Base-by-base conservation (phyloP, 1,140 invertebrate genomes). In the Maconellicoccus hirsutus region DNA sequence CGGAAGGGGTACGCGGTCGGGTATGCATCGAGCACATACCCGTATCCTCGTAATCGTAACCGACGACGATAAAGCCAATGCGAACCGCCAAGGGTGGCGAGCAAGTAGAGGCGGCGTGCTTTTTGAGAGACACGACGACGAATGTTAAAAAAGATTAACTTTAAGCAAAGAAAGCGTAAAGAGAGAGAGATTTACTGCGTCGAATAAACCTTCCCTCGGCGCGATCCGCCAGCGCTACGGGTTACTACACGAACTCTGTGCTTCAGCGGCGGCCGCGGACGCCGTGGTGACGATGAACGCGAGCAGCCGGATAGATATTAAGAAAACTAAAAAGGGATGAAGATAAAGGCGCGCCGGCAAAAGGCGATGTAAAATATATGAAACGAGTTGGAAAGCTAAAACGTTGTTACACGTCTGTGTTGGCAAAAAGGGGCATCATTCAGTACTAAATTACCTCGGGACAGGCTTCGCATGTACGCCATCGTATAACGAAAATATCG, bases 321-420 rank as follows among this genome's bases (percentile, higher is more conserved):
- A 33, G 29, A 33, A 33, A 33, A 33, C 29, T 33, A 33, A 33
- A 33, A 33, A 33, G 29, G 29, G 29, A 33, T 33, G 29, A 33
- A 33, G 29, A 33, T 33, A 33, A 33, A 33, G 29, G 29, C 29
- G 12, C 12, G 29, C 29, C 29, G 52, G 52, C 52, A 59, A 59
- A 59, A 59, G 16, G 52, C 29, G 29, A 33, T 33, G 16, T 59
- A 59, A 59, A 59, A 59, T 59, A 59, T 59, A 59, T 59, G 52
- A 59, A 59, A 59, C 52, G 52, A 59, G 52, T 59, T 59, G 52
- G 52, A 59, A 59, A 59, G 52, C 52, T 59, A 59, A 59, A 59
- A 59, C 52, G 4, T 59, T 59, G 52, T 59, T 59, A 59, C 52
- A 59, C n/a, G 52, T 59, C 52, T 59, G 6, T 59, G 29, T 59